Evolutionary conservation across 2,888 invertebrate species (phyloP).

Genomic region (Protonemura montana): DNA sequence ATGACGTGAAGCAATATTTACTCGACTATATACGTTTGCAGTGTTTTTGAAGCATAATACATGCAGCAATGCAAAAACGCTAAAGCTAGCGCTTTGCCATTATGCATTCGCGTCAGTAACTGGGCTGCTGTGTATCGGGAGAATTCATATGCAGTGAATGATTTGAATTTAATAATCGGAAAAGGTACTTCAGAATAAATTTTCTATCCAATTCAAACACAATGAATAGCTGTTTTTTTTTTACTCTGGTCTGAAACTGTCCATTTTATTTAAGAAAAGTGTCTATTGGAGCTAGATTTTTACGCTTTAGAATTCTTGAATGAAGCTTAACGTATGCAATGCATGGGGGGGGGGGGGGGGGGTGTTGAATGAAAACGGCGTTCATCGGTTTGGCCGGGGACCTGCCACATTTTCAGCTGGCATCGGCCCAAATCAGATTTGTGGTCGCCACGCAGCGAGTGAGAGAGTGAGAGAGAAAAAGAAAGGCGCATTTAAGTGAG

Average conservation of each 20-base stretch:
- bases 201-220: neutral
- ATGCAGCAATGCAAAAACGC: neutral
- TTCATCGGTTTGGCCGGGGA: neutral
- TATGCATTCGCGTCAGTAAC: neutral
- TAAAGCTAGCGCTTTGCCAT: neutral
- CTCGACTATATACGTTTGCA: neutral
- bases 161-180: neutral
- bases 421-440: conserved; percentile 36
- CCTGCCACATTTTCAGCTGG: neutral
- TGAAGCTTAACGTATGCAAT: neutral
- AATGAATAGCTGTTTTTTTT: neutral
- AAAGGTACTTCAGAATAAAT: neutral
- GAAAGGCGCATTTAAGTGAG: conserved; percentile 35
- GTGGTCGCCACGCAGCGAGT: neutral
- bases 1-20: neutral
- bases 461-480: neutral
- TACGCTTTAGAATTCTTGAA: neutral
- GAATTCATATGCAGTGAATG: neutral
- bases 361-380: conserved; percentile 18
- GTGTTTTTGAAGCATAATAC: neutral
- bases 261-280: conserved; percentile 12
- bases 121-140: neutral
- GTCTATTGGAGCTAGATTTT: neutral
- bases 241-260: neutral
- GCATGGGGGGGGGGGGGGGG: too few relatives aligned